Percentiles rank a stretch among this genome's conserved stretches.
These are phyloP conservation scores for Bradypodion pumilum DNA, from an alignment of 2,797 vertebrate species.

Conservation along the genomic window DNA sequence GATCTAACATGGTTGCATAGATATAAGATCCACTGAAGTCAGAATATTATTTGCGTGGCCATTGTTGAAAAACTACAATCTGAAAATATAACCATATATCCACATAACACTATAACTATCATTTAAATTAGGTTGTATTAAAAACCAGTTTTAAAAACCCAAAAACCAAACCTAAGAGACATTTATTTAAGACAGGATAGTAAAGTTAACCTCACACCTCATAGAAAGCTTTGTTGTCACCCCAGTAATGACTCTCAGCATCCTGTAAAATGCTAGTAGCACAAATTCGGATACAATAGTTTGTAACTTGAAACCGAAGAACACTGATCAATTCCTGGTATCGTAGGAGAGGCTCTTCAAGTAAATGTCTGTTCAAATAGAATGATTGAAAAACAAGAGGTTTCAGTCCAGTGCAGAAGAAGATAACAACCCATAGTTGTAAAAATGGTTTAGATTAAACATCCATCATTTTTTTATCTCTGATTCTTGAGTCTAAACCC, in stretches of 20 bases:
- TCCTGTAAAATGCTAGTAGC: slow-evolving; percentile 91
- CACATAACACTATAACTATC: slow-evolving; percentile 71
- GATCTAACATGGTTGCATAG: not conserved
- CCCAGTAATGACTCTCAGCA: slow-evolving; percentile 93
- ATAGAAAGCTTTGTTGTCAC: slow-evolving; percentile 91
- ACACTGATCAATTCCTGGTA: slow-evolving; percentile 84
- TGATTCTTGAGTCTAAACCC: slow-evolving; percentile 46
- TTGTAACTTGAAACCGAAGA: slow-evolving; percentile 86
- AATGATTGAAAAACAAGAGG: slow-evolving; percentile 77
- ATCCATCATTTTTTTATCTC: slow-evolving; percentile 81
- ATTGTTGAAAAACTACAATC: not conserved
- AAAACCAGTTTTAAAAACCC: slow-evolving; percentile 62
- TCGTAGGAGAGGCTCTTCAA: slow-evolving; percentile 85
- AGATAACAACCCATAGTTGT: slow-evolving; percentile 72
- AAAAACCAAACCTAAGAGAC: slow-evolving; percentile 64
- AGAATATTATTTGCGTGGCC: not conserved
- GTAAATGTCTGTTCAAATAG: slow-evolving; percentile 81
- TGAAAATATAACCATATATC: slow-evolving; percentile 14
- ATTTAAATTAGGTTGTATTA: slow-evolving; percentile 76
- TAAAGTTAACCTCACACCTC: slow-evolving; percentile 86
- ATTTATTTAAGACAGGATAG: slow-evolving; percentile 67
- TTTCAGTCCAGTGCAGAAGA: slow-evolving; percentile 73
- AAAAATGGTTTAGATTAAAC: slow-evolving; percentile 83
- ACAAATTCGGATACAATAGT: slow-evolving; percentile 90
- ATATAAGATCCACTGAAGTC: not conserved